A percentile compares a stretch with the other conserved stretches of the same genome.
Evolutionary conservation across 2,888 invertebrate genomes (phyloP).

Genomic region (Entomobrya multifasciata): DNA sequence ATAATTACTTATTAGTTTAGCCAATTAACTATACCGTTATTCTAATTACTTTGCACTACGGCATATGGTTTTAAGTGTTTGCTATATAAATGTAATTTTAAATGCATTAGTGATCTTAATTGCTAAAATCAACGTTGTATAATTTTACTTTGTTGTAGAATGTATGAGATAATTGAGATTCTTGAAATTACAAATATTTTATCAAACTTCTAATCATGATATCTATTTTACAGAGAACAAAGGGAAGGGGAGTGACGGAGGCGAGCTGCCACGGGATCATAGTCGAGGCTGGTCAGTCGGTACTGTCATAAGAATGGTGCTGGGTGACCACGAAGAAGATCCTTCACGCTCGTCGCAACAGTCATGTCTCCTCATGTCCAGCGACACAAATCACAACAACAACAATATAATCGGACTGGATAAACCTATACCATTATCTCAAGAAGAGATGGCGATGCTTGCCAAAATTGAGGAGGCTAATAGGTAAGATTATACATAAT

Average conservation of each 20-base stretch:
- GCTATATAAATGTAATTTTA: conserved; percentile 16
- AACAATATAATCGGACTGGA: conserved; percentile 78
- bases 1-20: not conserved
- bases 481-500: conserved; percentile 82
- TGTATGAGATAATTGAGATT: no score
- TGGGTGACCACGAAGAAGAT: conserved; percentile 77
- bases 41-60: not conserved
- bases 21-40: not conserved
- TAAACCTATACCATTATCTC: conserved; percentile 80
- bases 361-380: conserved; percentile 76
- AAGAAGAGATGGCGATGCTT: conserved; percentile 92
- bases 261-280: conserved; percentile 70
- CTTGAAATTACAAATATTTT: no score
- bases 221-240: conserved; percentile 62
- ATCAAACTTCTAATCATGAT: not conserved
- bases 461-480: conserved; percentile 98
- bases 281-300: conserved; percentile 72
- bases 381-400: conserved; percentile 77
- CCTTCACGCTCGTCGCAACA: conserved; percentile 74
- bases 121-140: not conserved
- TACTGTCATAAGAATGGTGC: conserved; percentile 77
- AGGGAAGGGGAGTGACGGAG: conserved; percentile 67
- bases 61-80: no score
- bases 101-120: not conserved
- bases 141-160: not conserved